phyloP scores from a whole-genome alignment of 1,140 invertebrate species.

The Polypedilum pembai region DNA sequence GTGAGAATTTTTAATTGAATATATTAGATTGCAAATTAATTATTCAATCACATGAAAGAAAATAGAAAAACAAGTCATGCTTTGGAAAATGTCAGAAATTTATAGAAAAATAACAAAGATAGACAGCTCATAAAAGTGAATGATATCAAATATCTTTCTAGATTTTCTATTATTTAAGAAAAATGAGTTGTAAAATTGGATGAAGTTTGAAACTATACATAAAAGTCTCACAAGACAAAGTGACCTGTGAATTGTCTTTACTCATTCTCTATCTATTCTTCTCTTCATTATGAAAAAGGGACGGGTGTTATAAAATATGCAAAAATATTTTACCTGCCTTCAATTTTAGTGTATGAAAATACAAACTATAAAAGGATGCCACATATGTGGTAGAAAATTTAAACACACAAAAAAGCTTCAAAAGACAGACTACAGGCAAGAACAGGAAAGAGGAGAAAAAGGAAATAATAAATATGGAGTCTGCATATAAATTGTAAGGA shows the following conservation, averaged over 20 bases:
- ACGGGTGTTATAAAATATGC: background rate
- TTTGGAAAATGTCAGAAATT: too few species aligned
- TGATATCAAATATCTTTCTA: too few species aligned
- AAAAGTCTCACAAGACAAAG: too few species aligned
- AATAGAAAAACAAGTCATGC: too few species aligned
- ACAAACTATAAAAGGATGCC: background rate
- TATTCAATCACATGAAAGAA: background rate
- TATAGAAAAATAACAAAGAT: too few species aligned
- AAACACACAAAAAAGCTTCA: background rate
- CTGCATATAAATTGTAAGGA: background rate
- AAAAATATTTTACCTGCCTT: conserved; percentile 4
- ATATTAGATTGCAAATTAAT: background rate
- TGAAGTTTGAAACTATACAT: too few species aligned
- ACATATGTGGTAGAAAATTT: background rate
- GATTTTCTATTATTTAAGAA: too few species aligned
- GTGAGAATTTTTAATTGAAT: conserved; percentile 10
- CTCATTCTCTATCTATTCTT: too few species aligned
- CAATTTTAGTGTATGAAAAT: background rate
- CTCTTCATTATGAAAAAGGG: background rate
- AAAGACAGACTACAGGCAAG: background rate
- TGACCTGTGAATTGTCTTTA: too few species aligned
- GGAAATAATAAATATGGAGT: background rate
- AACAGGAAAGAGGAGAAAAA: background rate
- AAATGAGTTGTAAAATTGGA: too few species aligned
- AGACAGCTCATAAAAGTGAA: too few species aligned